Base-by-base conservation (phyloP, 2,797 vertebrate species). In the Argyrosomus regius region DNA sequence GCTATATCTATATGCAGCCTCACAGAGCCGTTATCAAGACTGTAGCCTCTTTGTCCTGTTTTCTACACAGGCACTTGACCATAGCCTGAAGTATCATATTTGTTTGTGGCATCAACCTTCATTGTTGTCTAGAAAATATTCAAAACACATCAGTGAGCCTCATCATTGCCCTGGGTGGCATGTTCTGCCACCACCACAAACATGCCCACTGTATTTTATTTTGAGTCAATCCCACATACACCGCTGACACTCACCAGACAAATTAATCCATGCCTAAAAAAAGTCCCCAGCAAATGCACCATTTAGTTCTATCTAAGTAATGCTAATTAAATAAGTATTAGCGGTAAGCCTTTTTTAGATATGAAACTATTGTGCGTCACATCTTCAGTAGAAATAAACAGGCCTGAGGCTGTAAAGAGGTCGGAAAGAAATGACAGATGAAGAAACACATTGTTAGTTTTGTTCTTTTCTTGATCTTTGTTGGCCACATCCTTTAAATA, bases 401-500 rank as follows among this genome's bases (percentile, higher is more conserved):
- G 26, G 18, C 20, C 71, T 43, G 20, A 58, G 59, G 35, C 35
- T 39, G 35, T 8, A 39, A 39, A 2, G 26, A 57, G 52, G 45
- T 65, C 61, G 35, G 11, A 56, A 45, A 53, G 49, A 46, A 82
- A 6, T 54, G 20, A 28, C 0, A 61, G 20, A 59, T 50, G 41
- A 77, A 72, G 39, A 4, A 22, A 39, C 50, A 77, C n/a, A 13
- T 49, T 58, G 13, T 58, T 16, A 9, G 5, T 52, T 31, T 70
- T 68, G 26, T 50, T 71, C 7, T 68, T 49, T 59, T 18, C 17
- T 5, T 46, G 46, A 45, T 41, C 31, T 72, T 57, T 68, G 62
- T 59, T 43, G 26, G 49, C 54, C 39, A 46, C 22, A 78, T 80
- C 28, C 22, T 67, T 65, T 49, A 65, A 70, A 80, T 75, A 77